These are phyloP conservation scores for Hassar affinis DNA, from an alignment of 2,113 vertebrate genomes.

Conservation along the genomic window DNA sequence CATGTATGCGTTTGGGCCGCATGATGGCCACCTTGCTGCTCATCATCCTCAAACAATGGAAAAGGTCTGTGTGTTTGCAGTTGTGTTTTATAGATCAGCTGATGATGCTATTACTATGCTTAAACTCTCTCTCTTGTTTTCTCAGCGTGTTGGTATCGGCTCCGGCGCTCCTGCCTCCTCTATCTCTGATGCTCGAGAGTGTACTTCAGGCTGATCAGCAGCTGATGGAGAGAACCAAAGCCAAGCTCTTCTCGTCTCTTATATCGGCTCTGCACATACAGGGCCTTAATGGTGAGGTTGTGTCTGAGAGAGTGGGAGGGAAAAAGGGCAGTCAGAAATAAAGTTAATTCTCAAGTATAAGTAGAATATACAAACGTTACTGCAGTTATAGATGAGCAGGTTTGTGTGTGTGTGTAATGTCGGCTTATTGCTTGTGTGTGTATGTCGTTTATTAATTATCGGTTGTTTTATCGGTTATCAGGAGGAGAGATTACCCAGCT, in stretches of 20 bases:
- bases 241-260: conserved; percentile 90
- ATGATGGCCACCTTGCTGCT: conserved; percentile 92
- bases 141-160: conserved; percentile 82
- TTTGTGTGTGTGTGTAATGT: background rate
- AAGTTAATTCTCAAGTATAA: background rate
- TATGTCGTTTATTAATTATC: background rate
- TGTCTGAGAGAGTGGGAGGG: background rate
- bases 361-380: background rate
- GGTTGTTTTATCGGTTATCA: conserved; percentile 69
- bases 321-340: background rate
- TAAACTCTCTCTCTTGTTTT: background rate
- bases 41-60: conserved; percentile 91
- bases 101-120: background rate
- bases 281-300: conserved; percentile 80
- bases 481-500: conserved; percentile 90
- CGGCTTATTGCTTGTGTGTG: too few species aligned
- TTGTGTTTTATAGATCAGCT: background rate
- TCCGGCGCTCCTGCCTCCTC: conserved; percentile 83
- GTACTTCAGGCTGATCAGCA: conserved; percentile 89
- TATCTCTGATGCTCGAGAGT: conserved; percentile 90
- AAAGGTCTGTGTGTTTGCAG: conserved; percentile 71
- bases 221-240: conserved; percentile 92
- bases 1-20: conserved; percentile 88
- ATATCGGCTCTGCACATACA: conserved; percentile 92
- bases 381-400: background rate